phyloP scores from a whole-genome alignment of 1,140 invertebrate species.

The Drosophila takahashii region DNA sequence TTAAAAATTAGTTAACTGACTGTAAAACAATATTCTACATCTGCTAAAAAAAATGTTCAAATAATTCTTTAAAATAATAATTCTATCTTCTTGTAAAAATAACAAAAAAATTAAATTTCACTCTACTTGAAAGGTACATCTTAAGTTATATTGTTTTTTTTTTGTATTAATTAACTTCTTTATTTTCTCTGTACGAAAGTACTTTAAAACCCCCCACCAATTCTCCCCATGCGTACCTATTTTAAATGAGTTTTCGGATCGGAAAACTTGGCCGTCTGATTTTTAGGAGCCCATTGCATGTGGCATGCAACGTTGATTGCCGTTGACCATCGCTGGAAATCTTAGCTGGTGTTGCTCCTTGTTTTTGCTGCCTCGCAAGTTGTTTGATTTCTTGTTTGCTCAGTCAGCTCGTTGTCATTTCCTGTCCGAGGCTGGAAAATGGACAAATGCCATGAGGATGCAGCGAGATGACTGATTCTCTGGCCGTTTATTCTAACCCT shows the following conservation, averaged over 20 bases:
- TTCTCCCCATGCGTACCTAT: constrained; percentile 21
- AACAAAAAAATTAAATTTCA: no score
- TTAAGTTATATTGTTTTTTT: no score
- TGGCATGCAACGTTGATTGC: constrained; percentile 49
- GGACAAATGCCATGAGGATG: constrained; percentile 27
- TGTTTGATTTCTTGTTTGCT: constrained; percentile 56
- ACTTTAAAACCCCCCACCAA: constrained; percentile 7
- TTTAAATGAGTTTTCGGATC: constrained; percentile 46
- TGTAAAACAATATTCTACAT: no score
- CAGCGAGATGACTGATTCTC: constrained; percentile 16
- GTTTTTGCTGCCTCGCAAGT: constrained; percentile 37
- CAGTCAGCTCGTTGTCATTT: constrained; percentile 39
- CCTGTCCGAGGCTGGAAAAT: constrained; percentile 33
- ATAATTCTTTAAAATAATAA: no score
- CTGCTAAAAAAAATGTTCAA: no score
- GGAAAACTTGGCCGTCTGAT: constrained; percentile 14
- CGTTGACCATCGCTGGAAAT: constrained; percentile 32
- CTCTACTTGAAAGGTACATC: no score
- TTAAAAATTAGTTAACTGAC: no score
- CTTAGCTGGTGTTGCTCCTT: constrained; percentile 18
- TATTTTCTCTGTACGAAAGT: background rate
- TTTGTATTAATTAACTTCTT: background rate
- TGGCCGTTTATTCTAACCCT: constrained; percentile 8
- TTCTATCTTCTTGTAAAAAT: no score
- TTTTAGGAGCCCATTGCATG: constrained; percentile 27